phyloP scores from a whole-genome alignment of 2,888 invertebrate species.

The Ophion obscuratus region DNA sequence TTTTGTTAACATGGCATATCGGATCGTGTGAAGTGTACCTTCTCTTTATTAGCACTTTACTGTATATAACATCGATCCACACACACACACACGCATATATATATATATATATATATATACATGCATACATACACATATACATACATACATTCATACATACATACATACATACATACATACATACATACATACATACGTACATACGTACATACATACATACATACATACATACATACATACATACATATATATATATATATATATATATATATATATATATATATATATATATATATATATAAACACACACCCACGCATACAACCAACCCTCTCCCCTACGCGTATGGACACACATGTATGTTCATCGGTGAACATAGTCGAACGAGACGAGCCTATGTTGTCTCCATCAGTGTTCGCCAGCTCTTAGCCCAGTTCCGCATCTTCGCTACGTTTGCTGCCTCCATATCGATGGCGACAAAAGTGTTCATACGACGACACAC shows the following conservation, averaged over 20 bases:
- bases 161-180: too few species aligned
- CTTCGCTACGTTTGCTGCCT: constrained; percentile 17
- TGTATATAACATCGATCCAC: too few species aligned
- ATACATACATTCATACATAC: too few species aligned
- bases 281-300: background rate
- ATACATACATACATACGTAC: too few species aligned
- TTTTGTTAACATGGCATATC: background rate
- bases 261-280: background rate
- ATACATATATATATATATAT: background rate
- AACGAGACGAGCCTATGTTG: constrained; percentile 49
- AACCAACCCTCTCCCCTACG: background rate
- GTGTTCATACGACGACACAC: constrained; percentile 44
- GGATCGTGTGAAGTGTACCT: background rate
- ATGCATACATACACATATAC: too few species aligned
- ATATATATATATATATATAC: too few species aligned
- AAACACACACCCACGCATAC: background rate
- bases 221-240: too few species aligned
- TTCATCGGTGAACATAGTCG: constrained; percentile 37
- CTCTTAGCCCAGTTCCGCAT: constrained; percentile 57
- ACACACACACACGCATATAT: too few species aligned
- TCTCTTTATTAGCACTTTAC: background rate
- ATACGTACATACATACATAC: too few species aligned
- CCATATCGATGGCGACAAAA: constrained; percentile 35
- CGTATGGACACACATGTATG: background rate
- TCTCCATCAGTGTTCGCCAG: constrained; percentile 32